These are phyloP conservation scores for Gorilla gorilla DNA, from an alignment of 2,113 vertebrate genomes.

Conservation along the genomic window DNA sequence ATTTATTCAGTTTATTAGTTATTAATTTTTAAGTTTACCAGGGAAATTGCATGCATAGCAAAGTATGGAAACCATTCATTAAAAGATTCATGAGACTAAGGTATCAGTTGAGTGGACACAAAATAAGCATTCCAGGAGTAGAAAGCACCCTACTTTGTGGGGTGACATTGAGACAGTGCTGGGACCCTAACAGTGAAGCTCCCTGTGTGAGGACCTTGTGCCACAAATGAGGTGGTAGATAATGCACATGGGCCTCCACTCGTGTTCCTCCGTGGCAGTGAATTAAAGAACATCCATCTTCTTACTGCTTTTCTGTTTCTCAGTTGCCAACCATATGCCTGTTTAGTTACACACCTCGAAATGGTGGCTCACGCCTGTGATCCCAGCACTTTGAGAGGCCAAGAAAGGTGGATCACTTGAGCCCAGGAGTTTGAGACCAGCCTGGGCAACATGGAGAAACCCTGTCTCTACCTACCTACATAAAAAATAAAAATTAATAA, in stretches of 20 bases:
- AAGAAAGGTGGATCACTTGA: too few species aligned
- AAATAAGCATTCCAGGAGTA: not conserved
- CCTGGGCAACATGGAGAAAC: too few species aligned
- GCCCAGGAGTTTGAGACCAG: too few species aligned
- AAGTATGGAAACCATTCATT: not conserved
- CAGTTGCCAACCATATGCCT: not conserved
- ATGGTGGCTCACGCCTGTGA: too few species aligned
- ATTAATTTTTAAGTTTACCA: not conserved
- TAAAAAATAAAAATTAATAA: too few species aligned
- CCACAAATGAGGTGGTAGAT: accelerated
- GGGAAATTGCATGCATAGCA: not conserved
- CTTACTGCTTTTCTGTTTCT: not conserved
- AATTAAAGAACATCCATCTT: not conserved
- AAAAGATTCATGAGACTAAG: not conserved
- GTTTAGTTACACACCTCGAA: not conserved
- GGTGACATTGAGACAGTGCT: accelerated
- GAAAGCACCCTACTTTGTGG: accelerated
- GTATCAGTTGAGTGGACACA: not conserved
- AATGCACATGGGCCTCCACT: too few species aligned
- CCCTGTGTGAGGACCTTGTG: accelerated
- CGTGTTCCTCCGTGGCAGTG: not conserved
- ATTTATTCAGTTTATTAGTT: not conserved
- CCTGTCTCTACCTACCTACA: too few species aligned
- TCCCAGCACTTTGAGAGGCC: too few species aligned
- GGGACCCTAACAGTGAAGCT: accelerated